These are phyloP conservation scores for Sarcophaga carnaria DNA, from an alignment of 2,888 invertebrate genomes.

Conservation along the genomic window DNA sequence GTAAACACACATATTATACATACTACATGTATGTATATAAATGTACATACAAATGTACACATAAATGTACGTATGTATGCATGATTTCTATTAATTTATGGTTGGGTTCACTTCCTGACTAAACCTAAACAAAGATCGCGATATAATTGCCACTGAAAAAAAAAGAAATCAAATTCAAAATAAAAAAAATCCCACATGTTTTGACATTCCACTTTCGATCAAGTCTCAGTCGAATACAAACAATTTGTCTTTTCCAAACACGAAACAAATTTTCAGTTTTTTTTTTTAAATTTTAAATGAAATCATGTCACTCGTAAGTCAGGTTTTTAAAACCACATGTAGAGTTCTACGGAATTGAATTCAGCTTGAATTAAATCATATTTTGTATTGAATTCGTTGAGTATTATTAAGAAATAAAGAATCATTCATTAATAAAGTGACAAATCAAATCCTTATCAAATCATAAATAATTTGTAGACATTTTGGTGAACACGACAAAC, in stretches of 20 bases:
- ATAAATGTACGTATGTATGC: too few relatives aligned
- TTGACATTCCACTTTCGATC: neutral
- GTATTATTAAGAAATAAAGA: conserved; percentile 60
- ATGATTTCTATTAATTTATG: neutral
- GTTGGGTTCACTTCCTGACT: neutral
- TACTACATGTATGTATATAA: too few relatives aligned
- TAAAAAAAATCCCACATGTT: too few relatives aligned
- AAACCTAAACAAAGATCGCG: neutral
- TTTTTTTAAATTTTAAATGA: neutral
- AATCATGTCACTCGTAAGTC: neutral
- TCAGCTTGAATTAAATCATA: neutral
- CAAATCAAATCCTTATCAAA: conserved; percentile 63
- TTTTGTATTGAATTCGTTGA: neutral
- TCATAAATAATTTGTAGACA: conserved; percentile 67
- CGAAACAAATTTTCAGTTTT: neutral
- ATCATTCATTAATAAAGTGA: conserved; percentile 58
- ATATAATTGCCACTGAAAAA: too few relatives aligned
- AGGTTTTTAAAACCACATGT: conserved; percentile 51
- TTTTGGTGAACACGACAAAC: conserved; percentile 46
- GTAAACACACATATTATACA: too few relatives aligned
- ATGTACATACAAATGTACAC: too few relatives aligned
- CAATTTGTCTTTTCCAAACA: neutral
- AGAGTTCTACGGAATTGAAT: conserved; percentile 59
- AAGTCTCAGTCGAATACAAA: neutral
- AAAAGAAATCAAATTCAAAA: too few relatives aligned